A percentile compares a stretch with the other conserved stretches of the same genome.
These are phyloP conservation scores for Cataglyphis hispanica DNA, from an alignment of 1,140 invertebrate species.

Conservation along the genomic window DNA sequence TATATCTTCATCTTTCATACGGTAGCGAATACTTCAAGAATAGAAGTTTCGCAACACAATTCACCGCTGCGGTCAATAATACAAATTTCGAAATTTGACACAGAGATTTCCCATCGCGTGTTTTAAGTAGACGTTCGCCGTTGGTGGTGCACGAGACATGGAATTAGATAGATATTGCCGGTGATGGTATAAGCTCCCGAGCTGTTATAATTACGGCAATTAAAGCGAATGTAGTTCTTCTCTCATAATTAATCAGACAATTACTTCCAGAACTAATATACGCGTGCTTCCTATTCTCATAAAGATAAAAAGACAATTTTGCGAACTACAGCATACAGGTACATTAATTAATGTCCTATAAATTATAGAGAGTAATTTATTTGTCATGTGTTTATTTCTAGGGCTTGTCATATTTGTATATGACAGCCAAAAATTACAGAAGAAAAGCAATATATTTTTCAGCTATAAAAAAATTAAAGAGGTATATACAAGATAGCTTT, in stretches of 20 bases:
- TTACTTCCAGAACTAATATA: conserved; percentile 58
- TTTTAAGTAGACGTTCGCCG: conserved; percentile 26
- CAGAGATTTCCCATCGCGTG: background rate
- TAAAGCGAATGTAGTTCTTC: conserved; percentile 53
- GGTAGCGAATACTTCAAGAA: conserved; percentile 17
- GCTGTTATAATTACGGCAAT: conserved; percentile 60
- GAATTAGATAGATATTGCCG: conserved; percentile 29
- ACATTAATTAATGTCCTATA: conserved; percentile 71
- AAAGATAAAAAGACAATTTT: conserved; percentile 56
- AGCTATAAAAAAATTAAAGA: conserved; percentile 52
- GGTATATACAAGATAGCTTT: too few relatives aligned
- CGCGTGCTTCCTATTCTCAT: conserved; percentile 55
- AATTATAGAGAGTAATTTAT: conserved; percentile 54
- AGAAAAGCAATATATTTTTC: conserved; percentile 20
- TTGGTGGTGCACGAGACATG: conserved; percentile 11
- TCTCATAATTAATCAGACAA: conserved; percentile 58
- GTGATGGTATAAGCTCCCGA: conserved; percentile 21
- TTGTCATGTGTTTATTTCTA: conserved; percentile 19
- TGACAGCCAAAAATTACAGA: background rate
- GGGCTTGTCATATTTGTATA: background rate
- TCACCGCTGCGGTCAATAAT: conserved; percentile 5
- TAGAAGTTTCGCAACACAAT: conserved; percentile 31
- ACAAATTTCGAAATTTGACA: conserved; percentile 41
- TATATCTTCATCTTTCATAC: conserved; percentile 73
- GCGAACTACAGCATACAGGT: conserved; percentile 49